A percentile compares a stretch with the other conserved stretches of the same genome.
Conservation (phyloP, 2,797 vertebrate genomes). For the Calcarius lapponicus region DNA sequence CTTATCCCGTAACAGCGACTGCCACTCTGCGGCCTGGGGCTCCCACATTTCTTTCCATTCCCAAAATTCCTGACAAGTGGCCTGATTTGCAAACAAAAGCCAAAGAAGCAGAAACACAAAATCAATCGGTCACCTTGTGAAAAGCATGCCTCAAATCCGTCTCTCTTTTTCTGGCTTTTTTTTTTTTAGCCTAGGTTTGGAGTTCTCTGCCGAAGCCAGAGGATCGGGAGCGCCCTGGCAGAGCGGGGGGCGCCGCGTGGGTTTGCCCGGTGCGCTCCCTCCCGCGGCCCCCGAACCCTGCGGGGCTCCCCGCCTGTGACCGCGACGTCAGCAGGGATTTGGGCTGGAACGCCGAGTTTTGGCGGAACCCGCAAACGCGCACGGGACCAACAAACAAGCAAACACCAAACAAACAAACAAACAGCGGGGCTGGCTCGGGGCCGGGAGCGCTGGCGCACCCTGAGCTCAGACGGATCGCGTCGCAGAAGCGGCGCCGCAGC, state of each 20-base stretch:
- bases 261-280: accelerated
- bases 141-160: background rate
- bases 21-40: background rate
- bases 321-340: accelerated
- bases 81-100: background rate
- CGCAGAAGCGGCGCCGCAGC: background rate
- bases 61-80: background rate
- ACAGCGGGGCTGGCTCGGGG: background rate
- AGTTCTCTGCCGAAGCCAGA: background rate
- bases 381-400: background rate
- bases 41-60: background rate
- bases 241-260: no score
- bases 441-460: background rate
- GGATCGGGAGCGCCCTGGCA: background rate
- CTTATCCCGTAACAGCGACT: accelerated
- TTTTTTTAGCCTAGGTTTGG: background rate
- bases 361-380: accelerated
- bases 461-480: accelerated
- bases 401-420: no score
- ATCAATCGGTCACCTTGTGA: background rate
- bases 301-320: accelerated
- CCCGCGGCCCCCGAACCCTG: accelerated
- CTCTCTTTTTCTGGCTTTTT: background rate
- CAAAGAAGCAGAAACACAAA: background rate
- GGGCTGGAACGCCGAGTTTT: background rate